These are phyloP conservation scores for Zhuqinia jingwanae DNA, from an alignment of 2,888 invertebrate genomes.

Conservation along the genomic window DNA sequence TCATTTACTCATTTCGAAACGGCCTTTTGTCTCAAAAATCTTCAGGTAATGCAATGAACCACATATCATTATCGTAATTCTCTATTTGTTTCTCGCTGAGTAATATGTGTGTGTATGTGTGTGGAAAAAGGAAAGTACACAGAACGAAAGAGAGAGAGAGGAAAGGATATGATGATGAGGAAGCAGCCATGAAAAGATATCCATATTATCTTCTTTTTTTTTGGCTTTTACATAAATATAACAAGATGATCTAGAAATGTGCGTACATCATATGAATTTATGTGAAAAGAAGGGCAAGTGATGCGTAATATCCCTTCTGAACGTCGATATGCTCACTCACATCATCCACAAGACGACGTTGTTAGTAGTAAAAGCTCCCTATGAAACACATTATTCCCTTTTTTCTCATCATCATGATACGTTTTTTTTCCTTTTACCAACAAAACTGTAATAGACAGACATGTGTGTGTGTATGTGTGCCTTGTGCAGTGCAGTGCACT, in stretches of 20 bases:
- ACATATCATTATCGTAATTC: conserved; percentile 80
- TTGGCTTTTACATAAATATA: conserved; percentile 25
- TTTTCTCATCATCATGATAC: conserved; percentile 41
- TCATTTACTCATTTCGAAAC: conserved; percentile 79
- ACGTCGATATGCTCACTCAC: conserved; percentile 20
- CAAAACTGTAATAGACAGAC: too few species aligned
- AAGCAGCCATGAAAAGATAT: conserved; percentile 20
- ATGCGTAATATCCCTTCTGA: conserved; percentile 38
- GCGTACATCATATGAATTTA: conserved; percentile 8
- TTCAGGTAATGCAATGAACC: conserved; percentile 79
- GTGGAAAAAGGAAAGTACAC: conserved; percentile 52
- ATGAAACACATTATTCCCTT: conserved; percentile 27
- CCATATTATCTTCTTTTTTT: not conserved
- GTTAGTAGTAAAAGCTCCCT: conserved; percentile 37
- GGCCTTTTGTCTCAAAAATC: conserved; percentile 79
- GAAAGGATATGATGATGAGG: conserved; percentile 41
- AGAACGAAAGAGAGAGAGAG: conserved; percentile 18
- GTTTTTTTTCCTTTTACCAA: conserved; percentile 11
- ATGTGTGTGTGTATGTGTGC: too few species aligned
- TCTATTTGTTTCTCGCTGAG: conserved; percentile 78
- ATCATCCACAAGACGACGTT: not conserved
- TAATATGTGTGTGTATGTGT: conserved; percentile 49
- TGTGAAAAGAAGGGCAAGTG: not conserved
- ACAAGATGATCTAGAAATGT: conserved; percentile 20
- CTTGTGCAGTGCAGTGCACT: too few species aligned